Conservation (phyloP, 2,888 invertebrate genomes). For the Chydorus sphaericus region DNA sequence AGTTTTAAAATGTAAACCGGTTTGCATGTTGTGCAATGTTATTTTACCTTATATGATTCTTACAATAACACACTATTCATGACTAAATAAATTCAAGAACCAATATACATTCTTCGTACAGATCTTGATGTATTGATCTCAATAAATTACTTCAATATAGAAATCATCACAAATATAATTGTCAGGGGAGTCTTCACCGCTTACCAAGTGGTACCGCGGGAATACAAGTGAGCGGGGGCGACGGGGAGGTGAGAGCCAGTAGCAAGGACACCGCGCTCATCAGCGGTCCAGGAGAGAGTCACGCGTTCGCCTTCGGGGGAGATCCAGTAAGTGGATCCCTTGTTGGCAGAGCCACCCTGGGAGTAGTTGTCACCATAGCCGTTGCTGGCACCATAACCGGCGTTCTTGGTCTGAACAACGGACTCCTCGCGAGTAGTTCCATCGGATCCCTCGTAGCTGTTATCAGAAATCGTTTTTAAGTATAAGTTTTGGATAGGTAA, state of each 20-base stretch:
- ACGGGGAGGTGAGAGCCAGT: slow-evolving; percentile 19
- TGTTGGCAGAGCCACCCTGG: slow-evolving; percentile 26
- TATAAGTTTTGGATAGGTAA: too few relatives aligned
- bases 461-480: neutral
- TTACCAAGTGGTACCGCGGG: too few relatives aligned
- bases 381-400: neutral
- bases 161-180: too few relatives aligned
- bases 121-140: too few relatives aligned
- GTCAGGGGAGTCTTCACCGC: too few relatives aligned
- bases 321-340: slow-evolving; percentile 35
- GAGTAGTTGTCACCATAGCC: slow-evolving; percentile 3
- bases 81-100: too few relatives aligned
- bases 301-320: slow-evolving; percentile 36
- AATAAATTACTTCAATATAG: too few relatives aligned
- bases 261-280: slow-evolving; percentile 41
- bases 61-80: too few relatives aligned
- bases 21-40: too few relatives aligned
- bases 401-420: neutral
- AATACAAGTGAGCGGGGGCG: slow-evolving; percentile 1
- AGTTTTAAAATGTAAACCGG: too few relatives aligned
- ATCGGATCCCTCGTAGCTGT: slow-evolving; percentile 6
- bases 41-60: too few relatives aligned
- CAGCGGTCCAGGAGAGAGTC: slow-evolving; percentile 36
- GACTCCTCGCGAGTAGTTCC: slow-evolving; percentile 6
- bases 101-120: too few relatives aligned